A percentile compares a stretch with the other conserved stretches of the same genome.
These are phyloP conservation scores for Osmoderma eremita DNA, from an alignment of 2,888 invertebrate species.

Conservation along the genomic window DNA sequence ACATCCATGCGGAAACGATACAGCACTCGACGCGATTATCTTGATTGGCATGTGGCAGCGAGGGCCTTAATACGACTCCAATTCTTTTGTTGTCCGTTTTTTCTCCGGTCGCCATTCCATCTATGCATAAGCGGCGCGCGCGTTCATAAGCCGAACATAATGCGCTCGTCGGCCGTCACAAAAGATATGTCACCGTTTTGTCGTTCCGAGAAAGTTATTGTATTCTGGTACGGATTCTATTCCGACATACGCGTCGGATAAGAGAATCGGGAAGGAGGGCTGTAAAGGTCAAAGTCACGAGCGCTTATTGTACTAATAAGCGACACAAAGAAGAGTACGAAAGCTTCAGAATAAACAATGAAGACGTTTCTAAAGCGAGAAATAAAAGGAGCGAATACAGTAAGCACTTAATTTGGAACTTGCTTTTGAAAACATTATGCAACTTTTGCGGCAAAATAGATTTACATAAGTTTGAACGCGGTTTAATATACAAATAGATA, in stretches of 20 bases:
- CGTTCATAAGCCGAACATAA: slow-evolving; percentile 15
- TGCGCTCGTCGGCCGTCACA: slow-evolving; percentile 6
- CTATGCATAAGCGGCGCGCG: slow-evolving; percentile 7
- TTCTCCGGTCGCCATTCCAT: slow-evolving; percentile 1
- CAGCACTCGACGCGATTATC: slow-evolving; percentile 28
- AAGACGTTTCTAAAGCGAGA: too few species aligned
- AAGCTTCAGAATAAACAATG: too few species aligned
- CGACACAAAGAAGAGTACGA: too few species aligned
- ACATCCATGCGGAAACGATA: slow-evolving; percentile 36
- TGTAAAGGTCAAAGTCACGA: too few species aligned
- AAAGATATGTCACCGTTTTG: slow-evolving; percentile 17
- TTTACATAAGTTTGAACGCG: too few species aligned
- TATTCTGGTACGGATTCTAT: slow-evolving; percentile 3
- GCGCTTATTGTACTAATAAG: too few species aligned
- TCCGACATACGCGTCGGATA: background rate
- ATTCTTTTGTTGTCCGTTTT: slow-evolving; percentile 27
- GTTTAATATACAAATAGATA: too few species aligned
- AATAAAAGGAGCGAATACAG: too few species aligned
- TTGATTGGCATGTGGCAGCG: slow-evolving; percentile 34
- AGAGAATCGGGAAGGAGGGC: background rate
- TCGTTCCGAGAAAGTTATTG: slow-evolving; percentile 24
- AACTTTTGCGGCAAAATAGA: too few species aligned
- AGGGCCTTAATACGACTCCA: slow-evolving; percentile 23
- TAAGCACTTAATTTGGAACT: too few species aligned
- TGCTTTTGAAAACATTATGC: too few species aligned